Conservation (phyloP, 2,797 vertebrate genomes). For the Sebastes kiyomatsui region DNA sequence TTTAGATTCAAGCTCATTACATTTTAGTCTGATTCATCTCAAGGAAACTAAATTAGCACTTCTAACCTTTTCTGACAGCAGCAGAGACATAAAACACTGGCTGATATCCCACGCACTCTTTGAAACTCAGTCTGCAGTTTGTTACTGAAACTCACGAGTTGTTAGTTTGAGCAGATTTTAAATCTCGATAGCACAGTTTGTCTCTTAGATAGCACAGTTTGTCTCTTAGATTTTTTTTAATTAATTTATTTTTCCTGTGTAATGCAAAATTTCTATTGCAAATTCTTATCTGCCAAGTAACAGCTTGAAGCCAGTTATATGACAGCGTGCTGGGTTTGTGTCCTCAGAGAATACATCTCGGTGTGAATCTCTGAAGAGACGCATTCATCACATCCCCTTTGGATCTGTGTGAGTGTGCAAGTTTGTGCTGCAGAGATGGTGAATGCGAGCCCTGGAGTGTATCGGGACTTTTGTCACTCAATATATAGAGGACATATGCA, state of each 20-base stretch:
- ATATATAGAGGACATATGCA: not conserved
- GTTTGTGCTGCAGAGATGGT: conserved; percentile 1
- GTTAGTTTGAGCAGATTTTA: conserved; percentile 22
- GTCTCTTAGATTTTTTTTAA: not conserved
- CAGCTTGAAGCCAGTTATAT: conserved; percentile 41
- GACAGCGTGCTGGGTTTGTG: conserved; percentile 50
- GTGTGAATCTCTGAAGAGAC: conserved; percentile 10
- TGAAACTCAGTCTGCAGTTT: conserved; percentile 12
- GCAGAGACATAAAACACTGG: not conserved
- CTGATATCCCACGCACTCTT: not conserved
- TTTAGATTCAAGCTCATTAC: conserved; percentile 4
- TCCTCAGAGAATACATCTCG: conserved; percentile 41
- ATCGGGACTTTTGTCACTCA: not conserved
- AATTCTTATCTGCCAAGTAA: conserved; percentile 38
- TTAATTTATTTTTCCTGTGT: not conserved
- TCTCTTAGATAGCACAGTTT: conserved; percentile 9
- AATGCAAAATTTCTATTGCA: conserved; percentile 33
- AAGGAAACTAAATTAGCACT: conserved; percentile 14
- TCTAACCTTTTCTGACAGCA: conserved; percentile 19
- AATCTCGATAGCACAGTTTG: conserved; percentile 18
- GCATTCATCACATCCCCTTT: conserved; percentile 35
- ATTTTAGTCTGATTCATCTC: conserved; percentile 16
- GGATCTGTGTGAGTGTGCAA: conserved; percentile 6
- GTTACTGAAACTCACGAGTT: not conserved
- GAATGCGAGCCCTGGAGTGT: not conserved